phyloP scores from a whole-genome alignment of 2,113 vertebrate species.

The Solenodon paradoxus region DNA sequence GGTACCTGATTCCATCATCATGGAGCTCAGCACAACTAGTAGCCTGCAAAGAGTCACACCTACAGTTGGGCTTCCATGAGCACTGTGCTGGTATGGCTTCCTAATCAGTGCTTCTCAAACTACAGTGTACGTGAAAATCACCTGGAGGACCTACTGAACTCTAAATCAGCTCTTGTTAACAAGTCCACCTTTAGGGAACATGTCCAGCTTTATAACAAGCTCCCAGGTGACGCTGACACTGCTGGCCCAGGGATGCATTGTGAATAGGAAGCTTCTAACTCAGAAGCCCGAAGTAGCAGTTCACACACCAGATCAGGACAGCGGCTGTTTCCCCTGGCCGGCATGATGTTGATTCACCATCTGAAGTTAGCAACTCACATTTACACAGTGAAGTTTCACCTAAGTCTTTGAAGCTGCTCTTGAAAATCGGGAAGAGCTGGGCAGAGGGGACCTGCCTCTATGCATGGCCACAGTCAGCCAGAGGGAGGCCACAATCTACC shows the following conservation, averaged over 20 bases:
- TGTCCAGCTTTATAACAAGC: neutral
- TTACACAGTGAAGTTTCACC: neutral
- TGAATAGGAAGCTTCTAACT: neutral
- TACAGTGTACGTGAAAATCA: neutral
- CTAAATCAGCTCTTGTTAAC: neutral
- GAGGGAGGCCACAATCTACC: neutral
- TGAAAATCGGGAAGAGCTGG: neutral
- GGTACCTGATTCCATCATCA: neutral
- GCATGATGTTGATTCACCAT: neutral
- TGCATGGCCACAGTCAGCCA: neutral
- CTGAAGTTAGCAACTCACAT: neutral
- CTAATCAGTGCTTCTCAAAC: neutral
- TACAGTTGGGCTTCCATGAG: neutral
- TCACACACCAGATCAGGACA: neutral
- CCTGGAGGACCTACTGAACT: neutral
- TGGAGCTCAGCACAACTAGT: neutral
- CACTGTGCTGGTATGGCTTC: neutral
- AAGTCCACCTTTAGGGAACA: neutral
- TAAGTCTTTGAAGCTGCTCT: neutral
- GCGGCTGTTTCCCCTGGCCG: neutral
- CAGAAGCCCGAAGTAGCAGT: neutral
- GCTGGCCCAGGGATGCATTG: neutral
- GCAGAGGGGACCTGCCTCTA: neutral
- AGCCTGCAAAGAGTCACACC: neutral
- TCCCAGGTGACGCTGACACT: neutral